Percentiles rank a stretch among this genome's conserved stretches.
Evolutionary conservation across 2,888 invertebrate genomes (phyloP).

Genomic region (Crepidodera aurea): DNA sequence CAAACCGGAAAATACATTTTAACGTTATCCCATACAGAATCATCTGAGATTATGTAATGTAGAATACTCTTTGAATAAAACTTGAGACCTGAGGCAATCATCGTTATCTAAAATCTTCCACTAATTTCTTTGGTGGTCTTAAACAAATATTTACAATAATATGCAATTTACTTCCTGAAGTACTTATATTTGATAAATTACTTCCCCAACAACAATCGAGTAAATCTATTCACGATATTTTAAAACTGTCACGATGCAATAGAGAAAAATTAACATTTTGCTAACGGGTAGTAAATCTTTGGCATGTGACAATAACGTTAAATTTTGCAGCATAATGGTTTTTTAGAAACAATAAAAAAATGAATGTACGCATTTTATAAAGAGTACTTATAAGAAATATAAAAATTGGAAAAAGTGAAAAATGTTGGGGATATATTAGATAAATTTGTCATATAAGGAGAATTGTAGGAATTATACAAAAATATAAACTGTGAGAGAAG

Average conservation of each 20-base stretch:
- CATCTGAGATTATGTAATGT: not conserved
- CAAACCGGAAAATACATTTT: not conserved
- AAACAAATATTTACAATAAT: conserved; percentile 42
- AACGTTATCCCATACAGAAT: not conserved
- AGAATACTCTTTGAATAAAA: not conserved
- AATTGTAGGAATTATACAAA: no score
- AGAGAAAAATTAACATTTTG: conserved; percentile 9
- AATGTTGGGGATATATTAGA: no score
- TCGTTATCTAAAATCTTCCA: conserved; percentile 32
- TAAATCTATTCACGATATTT: conserved; percentile 27
- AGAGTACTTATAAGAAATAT: no score
- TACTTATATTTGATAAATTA: conserved; percentile 36
- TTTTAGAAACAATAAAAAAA: no score
- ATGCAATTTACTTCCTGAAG: conserved; percentile 40
- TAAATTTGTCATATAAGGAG: no score
- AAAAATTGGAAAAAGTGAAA: no score
- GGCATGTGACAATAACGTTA: no score
- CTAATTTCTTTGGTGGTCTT: conserved; percentile 40
- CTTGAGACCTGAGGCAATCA: not conserved
- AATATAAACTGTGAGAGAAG: no score
- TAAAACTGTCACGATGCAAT: conserved; percentile 28
- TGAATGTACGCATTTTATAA: no score
- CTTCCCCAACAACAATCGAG: conserved; percentile 38
- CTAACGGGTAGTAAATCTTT: not conserved
- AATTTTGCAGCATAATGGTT: no score